Evolutionary conservation across 2,888 invertebrate genomes (phyloP).

Genomic region (Nipponacmea schrenckii): DNA sequence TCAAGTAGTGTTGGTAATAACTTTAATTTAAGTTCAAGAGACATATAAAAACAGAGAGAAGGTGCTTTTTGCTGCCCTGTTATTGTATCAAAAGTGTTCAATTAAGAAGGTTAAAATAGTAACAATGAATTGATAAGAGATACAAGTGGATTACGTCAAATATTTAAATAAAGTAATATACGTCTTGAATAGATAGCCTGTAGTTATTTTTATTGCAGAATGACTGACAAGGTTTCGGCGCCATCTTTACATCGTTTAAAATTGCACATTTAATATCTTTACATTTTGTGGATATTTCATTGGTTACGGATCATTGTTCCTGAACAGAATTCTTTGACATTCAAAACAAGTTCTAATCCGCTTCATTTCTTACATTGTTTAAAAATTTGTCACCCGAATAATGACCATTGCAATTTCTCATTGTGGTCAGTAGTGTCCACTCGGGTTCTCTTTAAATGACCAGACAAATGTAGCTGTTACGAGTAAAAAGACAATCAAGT

Average conservation of each 20-base stretch:
- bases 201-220: neutral
- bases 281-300: constrained; percentile 2
- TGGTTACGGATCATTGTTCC: neutral
- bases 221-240: neutral
- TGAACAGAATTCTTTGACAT: neutral
- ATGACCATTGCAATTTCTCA: neutral
- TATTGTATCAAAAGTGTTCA: too few relatives aligned
- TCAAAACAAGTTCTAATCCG: neutral
- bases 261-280: neutral
- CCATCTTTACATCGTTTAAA: neutral
- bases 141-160: neutral
- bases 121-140: too few relatives aligned
- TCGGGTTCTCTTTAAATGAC: neutral
- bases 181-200: neutral
- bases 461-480: neutral
- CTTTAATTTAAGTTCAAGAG: too few relatives aligned
- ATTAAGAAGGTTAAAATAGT: too few relatives aligned
- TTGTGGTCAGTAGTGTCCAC: neutral
- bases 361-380: neutral
- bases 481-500: neutral
- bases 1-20: too few relatives aligned
- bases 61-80: too few relatives aligned
- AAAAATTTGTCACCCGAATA: neutral
- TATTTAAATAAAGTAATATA: neutral
- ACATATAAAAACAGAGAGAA: too few relatives aligned